Evolutionary conservation across 2,797 vertebrate species (phyloP).

Genomic region (Chelidonichthys spinosus): DNA sequence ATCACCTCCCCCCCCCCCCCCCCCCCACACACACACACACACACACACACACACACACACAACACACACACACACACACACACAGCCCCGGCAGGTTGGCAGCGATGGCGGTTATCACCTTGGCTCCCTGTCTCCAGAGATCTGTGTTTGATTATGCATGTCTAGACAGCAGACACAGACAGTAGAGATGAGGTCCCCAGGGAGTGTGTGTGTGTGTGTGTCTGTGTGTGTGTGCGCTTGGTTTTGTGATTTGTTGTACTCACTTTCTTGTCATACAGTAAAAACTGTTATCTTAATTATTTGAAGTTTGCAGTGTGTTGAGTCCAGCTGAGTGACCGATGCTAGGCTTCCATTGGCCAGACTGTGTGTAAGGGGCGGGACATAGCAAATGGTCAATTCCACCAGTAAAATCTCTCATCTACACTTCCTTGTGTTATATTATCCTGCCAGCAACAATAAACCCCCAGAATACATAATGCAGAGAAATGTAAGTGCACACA

Average conservation of each 20-base stretch:
- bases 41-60: no score
- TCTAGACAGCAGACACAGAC: conserved; percentile 39
- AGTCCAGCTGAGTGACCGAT: no score
- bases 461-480: background rate
- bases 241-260: conserved; percentile 25
- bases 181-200: conserved; percentile 12
- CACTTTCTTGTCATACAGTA: conserved; percentile 5
- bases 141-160: conserved; percentile 60
- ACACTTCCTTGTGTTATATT: background rate
- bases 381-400: background rate
- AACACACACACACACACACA: background rate
- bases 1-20: conserved; percentile 42
- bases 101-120: conserved; percentile 54
- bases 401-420: background rate
- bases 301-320: no score
- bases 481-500: background rate
- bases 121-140: conserved; percentile 53
- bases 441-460: background rate
- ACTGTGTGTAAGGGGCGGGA: no score
- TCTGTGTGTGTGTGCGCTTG: conserved; percentile 15
- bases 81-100: conserved; percentile 40
- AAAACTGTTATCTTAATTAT: background rate
- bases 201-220: conserved; percentile 7
- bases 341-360: no score
- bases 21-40: no score